phyloP scores from a whole-genome alignment of 2,888 invertebrate species.

The Quadroppia sp. region DNA sequence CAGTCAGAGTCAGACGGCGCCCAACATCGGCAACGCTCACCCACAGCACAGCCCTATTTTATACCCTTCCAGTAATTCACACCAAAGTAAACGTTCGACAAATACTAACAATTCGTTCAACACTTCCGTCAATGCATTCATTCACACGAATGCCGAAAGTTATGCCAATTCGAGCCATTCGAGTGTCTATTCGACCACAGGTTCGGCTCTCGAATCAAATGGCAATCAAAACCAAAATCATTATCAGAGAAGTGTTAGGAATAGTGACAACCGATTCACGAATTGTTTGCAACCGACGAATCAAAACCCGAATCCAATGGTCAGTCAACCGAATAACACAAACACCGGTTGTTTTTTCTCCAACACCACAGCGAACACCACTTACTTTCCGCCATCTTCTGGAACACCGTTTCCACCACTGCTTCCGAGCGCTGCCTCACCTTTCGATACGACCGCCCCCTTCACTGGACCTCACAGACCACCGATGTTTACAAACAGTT shows the following conservation, averaged over 20 bases:
- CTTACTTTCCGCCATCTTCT: constrained; percentile 1
- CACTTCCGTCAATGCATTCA: background rate
- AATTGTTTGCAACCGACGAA: constrained; percentile 17
- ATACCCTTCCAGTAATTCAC: background rate
- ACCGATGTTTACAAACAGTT: constrained; percentile 9
- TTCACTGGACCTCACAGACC: constrained; percentile 22
- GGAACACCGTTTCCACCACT: constrained; percentile 7
- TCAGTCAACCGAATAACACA: background rate
- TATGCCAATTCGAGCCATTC: background rate
- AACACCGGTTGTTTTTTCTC: constrained; percentile 32
- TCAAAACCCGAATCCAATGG: background rate
- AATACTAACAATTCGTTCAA: constrained; percentile 17
- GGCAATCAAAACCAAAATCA: background rate
- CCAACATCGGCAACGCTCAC: background rate
- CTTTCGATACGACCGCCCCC: constrained; percentile 5
- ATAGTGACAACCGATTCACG: background rate
- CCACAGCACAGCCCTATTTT: background rate
- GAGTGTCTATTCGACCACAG: background rate
- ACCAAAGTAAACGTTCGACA: constrained; percentile 8
- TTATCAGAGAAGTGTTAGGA: constrained; percentile 1
- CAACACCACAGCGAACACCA: background rate
- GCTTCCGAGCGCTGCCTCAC: constrained; percentile 12
- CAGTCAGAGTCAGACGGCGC: too few relatives aligned
- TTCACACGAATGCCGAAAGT: constrained; percentile 10
- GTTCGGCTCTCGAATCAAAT: background rate